A percentile compares a stretch with the other conserved stretches of the same genome.
These are phyloP conservation scores for Saccopteryx bilineata DNA, from an alignment of 2,113 vertebrate species.

Conservation along the genomic window DNA sequence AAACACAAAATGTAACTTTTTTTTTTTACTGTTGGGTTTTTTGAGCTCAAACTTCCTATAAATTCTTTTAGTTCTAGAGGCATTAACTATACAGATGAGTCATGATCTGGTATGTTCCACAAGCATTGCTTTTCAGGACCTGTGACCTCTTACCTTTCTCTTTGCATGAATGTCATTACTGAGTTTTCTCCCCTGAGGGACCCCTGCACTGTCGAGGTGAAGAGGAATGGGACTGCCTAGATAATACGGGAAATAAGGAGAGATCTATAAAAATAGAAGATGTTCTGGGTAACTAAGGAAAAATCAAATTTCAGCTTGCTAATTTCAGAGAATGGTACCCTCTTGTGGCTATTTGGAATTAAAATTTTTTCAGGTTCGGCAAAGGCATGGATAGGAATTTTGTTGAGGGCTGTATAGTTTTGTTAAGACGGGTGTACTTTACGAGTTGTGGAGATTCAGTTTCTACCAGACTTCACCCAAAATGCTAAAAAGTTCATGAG, in stretches of 20 bases:
- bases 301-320: neutral
- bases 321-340: neutral
- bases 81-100: neutral
- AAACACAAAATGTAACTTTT: neutral
- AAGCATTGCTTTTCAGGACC: constrained; percentile 11
- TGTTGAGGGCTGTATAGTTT: neutral
- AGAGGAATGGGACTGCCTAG: neutral
- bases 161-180: neutral
- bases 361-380: neutral
- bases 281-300: neutral
- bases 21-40: neutral
- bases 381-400: neutral
- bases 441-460: constrained; percentile 8
- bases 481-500: constrained; percentile 1
- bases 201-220: neutral
- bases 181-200: neutral
- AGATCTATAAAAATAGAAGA: neutral
- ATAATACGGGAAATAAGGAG: neutral
- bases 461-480: constrained; percentile 28
- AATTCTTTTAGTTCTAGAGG: neutral
- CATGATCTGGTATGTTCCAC: neutral
- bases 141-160: neutral
- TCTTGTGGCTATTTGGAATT: neutral
- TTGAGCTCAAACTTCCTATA: neutral
- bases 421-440: neutral